Percentiles rank a stretch among this genome's conserved stretches.
phyloP scores from a whole-genome alignment of 1,140 invertebrate species.

The Lepidurus apus region DNA sequence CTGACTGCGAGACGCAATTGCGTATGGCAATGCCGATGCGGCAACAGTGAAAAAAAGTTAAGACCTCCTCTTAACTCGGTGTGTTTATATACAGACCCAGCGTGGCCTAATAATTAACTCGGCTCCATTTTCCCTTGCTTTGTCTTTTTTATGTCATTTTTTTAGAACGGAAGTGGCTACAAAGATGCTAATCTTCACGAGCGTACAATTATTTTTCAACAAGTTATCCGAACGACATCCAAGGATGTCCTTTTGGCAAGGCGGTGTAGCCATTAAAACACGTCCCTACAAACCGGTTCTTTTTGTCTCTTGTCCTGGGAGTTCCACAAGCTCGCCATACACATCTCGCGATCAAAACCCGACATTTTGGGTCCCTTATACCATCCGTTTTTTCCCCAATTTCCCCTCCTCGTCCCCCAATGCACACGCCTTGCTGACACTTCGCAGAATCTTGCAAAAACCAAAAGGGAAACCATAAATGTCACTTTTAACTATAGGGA shows the following conservation, averaged over 20 bases:
- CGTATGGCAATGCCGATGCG: background rate
- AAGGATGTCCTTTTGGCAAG: background rate
- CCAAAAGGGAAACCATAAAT: background rate
- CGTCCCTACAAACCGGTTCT: conserved; percentile 11
- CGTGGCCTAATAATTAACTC: background rate
- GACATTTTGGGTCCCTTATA: background rate
- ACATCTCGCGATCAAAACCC: background rate
- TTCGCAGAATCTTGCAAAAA: background rate
- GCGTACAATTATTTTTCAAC: background rate
- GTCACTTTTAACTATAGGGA: background rate
- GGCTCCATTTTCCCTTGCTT: background rate
- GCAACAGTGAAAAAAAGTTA: no score
- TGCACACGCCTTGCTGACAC: background rate
- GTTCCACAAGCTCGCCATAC: background rate
- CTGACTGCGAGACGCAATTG: no score
- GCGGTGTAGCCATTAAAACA: conserved; percentile 1
- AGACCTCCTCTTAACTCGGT: background rate
- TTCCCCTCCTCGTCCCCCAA: background rate
- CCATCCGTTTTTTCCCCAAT: background rate
- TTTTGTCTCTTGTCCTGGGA: background rate
- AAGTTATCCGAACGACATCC: background rate
- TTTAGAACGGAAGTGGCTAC: background rate
- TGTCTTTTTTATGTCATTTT: background rate
- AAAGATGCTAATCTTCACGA: background rate
- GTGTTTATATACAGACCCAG: background rate